Conservation (phyloP, 2,113 vertebrate genomes). For the Ondatra zibethicus region DNA sequence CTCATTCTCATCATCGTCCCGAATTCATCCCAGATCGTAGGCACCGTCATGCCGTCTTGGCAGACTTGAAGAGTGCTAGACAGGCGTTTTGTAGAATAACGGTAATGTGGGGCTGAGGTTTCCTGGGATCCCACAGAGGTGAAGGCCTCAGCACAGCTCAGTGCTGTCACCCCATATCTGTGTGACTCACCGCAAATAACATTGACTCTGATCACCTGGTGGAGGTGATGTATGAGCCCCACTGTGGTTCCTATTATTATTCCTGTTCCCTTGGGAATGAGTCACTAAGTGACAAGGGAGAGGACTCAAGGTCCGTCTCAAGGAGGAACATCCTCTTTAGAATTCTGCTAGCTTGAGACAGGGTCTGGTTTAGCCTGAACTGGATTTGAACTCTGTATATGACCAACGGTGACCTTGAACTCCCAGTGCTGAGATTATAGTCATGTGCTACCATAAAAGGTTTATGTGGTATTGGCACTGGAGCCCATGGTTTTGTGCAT, state of each 20-base stretch:
- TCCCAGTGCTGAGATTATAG: not conserved
- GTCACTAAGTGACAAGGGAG: not conserved
- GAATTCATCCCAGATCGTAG: not conserved
- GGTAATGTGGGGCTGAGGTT: not conserved
- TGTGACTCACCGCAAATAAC: not conserved
- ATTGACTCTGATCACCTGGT: not conserved
- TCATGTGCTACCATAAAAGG: not conserved
- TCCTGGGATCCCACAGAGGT: not conserved
- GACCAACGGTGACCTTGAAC: not conserved
- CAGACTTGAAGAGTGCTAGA: not conserved
- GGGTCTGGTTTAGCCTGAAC: not conserved
- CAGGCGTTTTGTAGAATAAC: not conserved
- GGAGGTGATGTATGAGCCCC: not conserved
- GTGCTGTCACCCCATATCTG: not conserved
- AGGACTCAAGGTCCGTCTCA: not conserved
- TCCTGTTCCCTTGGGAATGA: not conserved
- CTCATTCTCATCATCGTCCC: not conserved
- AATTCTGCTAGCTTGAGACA: not conserved
- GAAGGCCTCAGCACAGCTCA: not conserved
- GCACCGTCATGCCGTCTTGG: not conserved
- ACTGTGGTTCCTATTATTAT: not conserved
- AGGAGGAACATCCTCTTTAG: not conserved
- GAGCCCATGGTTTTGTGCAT: not conserved
- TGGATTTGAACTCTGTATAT: not conserved
- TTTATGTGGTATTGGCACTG: not conserved